A percentile compares a stretch with the other conserved stretches of the same genome.
These are phyloP conservation scores for Fistularia commersonii DNA, from an alignment of 2,797 vertebrate genomes.

Conservation along the genomic window DNA sequence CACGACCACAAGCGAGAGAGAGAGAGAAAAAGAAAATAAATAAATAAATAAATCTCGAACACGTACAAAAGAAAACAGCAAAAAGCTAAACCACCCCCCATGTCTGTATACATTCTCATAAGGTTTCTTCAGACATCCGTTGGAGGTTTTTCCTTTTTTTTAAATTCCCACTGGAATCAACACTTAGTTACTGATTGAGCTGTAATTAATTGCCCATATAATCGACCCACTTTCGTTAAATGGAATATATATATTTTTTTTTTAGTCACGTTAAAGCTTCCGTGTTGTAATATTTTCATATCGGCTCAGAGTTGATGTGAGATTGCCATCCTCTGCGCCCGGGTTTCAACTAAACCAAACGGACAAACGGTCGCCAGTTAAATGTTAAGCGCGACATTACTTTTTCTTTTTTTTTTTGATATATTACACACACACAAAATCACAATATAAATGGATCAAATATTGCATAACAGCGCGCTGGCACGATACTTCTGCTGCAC, in stretches of 20 bases:
- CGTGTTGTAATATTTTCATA: not conserved
- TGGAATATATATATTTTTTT: conserved; percentile 6
- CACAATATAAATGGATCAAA: not conserved
- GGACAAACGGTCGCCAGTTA: not conserved
- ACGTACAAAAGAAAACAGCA: conserved; percentile 13
- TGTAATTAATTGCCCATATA: conserved; percentile 48
- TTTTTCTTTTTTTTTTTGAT: conserved; percentile 6
- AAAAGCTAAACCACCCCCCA: not conserved
- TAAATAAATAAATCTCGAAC: conserved; percentile 19
- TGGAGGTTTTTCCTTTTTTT: not conserved
- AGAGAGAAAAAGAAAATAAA: too few species aligned
- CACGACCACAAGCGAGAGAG: conserved; percentile 18
- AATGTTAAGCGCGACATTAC: conserved; percentile 4
- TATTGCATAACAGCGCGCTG: too few species aligned
- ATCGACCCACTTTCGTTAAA: conserved; percentile 62
- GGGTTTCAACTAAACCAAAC: too few species aligned
- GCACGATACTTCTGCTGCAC: conserved; percentile 37
- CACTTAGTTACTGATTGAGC: conserved; percentile 59
- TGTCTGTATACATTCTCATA: not conserved
- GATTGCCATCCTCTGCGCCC: too few species aligned
- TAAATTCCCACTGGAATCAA: conserved; percentile 50
- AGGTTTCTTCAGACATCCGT: too few species aligned
- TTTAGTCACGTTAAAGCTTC: not conserved
- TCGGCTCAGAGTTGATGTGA: conserved; percentile 18
- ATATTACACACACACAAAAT: conserved; percentile 5